These are phyloP conservation scores for Didymodactylos carnosus DNA, from an alignment of 2,888 invertebrate genomes.

Conservation along the genomic window DNA sequence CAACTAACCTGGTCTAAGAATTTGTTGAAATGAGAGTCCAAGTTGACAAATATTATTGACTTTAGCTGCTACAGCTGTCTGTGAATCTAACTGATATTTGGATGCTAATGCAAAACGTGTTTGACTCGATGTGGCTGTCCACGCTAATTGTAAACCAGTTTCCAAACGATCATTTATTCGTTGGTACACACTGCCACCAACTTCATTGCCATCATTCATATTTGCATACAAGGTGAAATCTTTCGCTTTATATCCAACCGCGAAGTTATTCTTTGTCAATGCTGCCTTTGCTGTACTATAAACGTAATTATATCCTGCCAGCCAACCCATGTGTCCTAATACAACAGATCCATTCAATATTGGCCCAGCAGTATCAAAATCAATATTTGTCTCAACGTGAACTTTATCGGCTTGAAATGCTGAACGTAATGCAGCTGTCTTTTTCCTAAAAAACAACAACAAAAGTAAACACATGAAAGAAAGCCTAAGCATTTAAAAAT, in stretches of 20 bases:
- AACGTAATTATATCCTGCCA: conserved; percentile 65
- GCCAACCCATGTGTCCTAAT: conserved; percentile 61
- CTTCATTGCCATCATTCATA: conserved; percentile 85
- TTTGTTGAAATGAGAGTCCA: conserved; percentile 81
- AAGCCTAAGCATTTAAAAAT: too few species aligned
- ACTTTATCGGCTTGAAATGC: conserved; percentile 63
- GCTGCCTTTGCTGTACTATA: conserved; percentile 77
- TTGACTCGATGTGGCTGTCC: conserved; percentile 70
- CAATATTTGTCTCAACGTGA: conserved; percentile 58
- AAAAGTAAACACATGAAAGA: too few species aligned
- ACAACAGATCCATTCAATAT: conserved; percentile 65
- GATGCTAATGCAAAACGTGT: conserved; percentile 77
- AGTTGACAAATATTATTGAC: conserved; percentile 81
- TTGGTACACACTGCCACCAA: conserved; percentile 77
- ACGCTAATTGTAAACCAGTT: conserved; percentile 69
- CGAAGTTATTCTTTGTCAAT: conserved; percentile 75
- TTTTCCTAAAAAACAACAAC: conserved; percentile 55
- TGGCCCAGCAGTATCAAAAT: conserved; percentile 60
- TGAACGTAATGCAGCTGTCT: conserved; percentile 70
- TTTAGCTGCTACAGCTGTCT: conserved; percentile 68
- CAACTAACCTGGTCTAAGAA: conserved; percentile 60
- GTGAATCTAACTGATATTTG: conserved; percentile 62
- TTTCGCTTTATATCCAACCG: conserved; percentile 66
- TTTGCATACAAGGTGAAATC: conserved; percentile 83
- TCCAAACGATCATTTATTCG: conserved; percentile 66